phyloP scores from a whole-genome alignment of 2,888 invertebrate species.

The Xanthorhoe designata region DNA sequence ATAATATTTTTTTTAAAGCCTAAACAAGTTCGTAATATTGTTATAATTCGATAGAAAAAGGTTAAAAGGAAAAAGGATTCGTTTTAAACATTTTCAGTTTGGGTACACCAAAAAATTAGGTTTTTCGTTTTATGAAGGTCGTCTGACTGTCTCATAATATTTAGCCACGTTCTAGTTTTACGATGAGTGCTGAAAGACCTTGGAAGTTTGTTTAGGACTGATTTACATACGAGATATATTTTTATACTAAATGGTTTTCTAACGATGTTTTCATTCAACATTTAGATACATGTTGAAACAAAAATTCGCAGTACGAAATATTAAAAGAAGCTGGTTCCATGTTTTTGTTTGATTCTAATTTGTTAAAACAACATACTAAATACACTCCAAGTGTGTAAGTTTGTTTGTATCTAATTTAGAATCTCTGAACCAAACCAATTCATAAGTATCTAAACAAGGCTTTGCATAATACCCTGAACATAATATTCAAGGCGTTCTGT shows the following conservation, averaged over 20 bases:
- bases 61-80: too few relatives aligned
- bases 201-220: not conserved
- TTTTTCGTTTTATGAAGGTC: constrained; percentile 18
- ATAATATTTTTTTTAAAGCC: too few relatives aligned
- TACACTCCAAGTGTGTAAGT: constrained; percentile 1
- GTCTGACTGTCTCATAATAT: not conserved
- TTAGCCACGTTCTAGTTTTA: constrained; percentile 20
- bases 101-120: constrained; percentile 12
- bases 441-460: constrained; percentile 21
- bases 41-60: too few relatives aligned
- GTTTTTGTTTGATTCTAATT: not conserved
- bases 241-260: not conserved
- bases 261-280: not conserved
- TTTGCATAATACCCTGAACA: constrained; percentile 16
- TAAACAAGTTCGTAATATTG: too few relatives aligned
- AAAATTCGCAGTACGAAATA: not conserved
- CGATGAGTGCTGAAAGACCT: constrained; percentile 1
- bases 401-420: constrained; percentile 19
- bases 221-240: not conserved
- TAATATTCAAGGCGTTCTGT: constrained; percentile 14
- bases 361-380: not conserved
- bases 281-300: not conserved
- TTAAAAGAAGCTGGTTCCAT: too few relatives aligned
- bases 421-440: constrained; percentile 21
- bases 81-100: not conserved